phyloP scores from a whole-genome alignment of 2,888 invertebrate species.

The Habrosyne pyritoides region DNA sequence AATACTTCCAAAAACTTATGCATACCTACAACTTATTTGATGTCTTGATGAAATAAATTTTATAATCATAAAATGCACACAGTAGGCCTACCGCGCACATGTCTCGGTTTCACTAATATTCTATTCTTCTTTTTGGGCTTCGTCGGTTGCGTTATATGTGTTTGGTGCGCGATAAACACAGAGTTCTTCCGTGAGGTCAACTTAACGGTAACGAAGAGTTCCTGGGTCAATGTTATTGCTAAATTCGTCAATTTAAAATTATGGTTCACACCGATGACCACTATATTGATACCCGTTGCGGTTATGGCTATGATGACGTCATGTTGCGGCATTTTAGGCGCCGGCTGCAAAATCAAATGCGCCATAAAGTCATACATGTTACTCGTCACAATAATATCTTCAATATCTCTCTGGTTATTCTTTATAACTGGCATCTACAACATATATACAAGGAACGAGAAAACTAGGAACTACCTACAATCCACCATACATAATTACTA shows the following conservation, averaged over 20 bases:
- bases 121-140: slow-evolving; percentile 58
- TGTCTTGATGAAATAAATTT: background rate
- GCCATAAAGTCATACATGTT: slow-evolving; percentile 70
- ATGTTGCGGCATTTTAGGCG: slow-evolving; percentile 71
- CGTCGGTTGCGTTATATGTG: slow-evolving; percentile 52
- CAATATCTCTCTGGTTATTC: slow-evolving; percentile 60
- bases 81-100: slow-evolving; percentile 66
- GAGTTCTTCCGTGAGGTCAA: slow-evolving; percentile 72
- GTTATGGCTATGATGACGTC: slow-evolving; percentile 62
- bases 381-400: slow-evolving; percentile 53
- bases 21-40: slow-evolving; percentile 8
- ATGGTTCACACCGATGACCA: slow-evolving; percentile 63
- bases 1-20: background rate
- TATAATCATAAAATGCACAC: slow-evolving; percentile 59
- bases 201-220: slow-evolving; percentile 66
- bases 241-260: slow-evolving; percentile 64
- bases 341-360: slow-evolving; percentile 68
- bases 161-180: slow-evolving; percentile 69
- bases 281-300: slow-evolving; percentile 58
- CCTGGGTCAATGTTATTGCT: slow-evolving; percentile 53
- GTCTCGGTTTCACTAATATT: slow-evolving; percentile 70
- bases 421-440: slow-evolving; percentile 67
- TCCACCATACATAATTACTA: slow-evolving; percentile 51
- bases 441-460: slow-evolving; percentile 60
- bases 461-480: slow-evolving; percentile 47